Base-by-base conservation (phyloP, 2,888 invertebrate species). In the Aporophyla nigra region DNA sequence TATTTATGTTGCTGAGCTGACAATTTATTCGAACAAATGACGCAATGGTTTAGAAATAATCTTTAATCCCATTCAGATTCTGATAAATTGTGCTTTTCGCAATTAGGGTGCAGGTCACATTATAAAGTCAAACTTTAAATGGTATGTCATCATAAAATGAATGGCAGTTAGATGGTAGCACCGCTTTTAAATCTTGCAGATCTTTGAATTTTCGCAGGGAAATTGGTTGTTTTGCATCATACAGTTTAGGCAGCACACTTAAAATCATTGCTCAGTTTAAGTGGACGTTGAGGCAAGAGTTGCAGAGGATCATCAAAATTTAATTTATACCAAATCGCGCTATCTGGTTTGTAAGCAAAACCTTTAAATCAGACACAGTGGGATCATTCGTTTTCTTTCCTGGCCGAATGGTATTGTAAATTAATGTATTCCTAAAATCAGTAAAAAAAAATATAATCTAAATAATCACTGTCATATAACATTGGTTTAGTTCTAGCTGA, bases 71-170 rank as follows among this genome's bases (percentile, higher is more conserved):
- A n/a, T n/a, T n/a, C n/a, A n/a, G n/a, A n/a, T n/a, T n/a, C n/a
- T n/a, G n/a, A n/a, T n/a, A n/a, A n/a, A n/a, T n/a, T n/a, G n/a
- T n/a, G n/a, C n/a, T n/a, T n/a, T n/a, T n/a, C n/a, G n/a, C n/a
- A n/a, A n/a, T n/a, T n/a, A n/a, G n/a, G n/a, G n/a, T n/a, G n/a
- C n/a, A n/a, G 33, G 61, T 61, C 59, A 33, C 33, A 59, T 19
- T 58, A 59, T 33, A 33, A 59, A 59, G 21, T 59, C 33, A 59
- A 59, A 61, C 61, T 21, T 43, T 62, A 67, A 68, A 56, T 71
- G 70, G 67, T 66, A 71, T 61, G 66, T 78, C 74, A 73, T 80
- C 80, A 62, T 76, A 76, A 70, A 76, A 80, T 61, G 68, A 71
- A 70, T 71, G 78, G 56, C 71, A 74, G 27, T 51, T 69, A 71